Conservation (phyloP, 2,797 vertebrate genomes). For the Rhinogobio ventralis region DNA sequence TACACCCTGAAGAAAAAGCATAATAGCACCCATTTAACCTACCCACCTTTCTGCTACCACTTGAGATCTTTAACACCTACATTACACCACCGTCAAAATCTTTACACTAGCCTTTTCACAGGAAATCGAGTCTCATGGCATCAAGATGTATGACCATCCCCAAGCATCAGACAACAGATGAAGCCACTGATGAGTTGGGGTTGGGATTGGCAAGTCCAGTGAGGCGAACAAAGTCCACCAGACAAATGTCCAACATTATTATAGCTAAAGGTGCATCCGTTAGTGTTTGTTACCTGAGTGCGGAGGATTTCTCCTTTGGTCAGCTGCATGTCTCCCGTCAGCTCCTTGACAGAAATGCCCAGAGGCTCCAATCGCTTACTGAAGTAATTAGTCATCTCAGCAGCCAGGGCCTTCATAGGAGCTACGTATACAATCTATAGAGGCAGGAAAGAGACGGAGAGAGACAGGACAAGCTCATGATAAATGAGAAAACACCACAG, state of each 20-base stretch:
- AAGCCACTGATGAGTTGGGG: neutral
- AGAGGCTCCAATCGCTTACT: conserved; percentile 94
- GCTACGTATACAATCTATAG: conserved; percentile 95
- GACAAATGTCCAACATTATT: neutral
- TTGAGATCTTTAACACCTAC: neutral
- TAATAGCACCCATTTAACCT: neutral
- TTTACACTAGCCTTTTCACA: neutral
- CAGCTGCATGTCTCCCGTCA: conserved; percentile 99
- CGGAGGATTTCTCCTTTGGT: conserved; percentile 96
- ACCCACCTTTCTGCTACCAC: neutral
- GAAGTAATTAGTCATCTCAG: conserved; percentile 99
- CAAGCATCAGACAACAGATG: conserved; percentile 19
- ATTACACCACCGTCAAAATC: neutral
- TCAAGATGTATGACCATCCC: conserved; percentile 1
- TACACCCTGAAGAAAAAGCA: neutral
- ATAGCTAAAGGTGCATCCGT: conserved; percentile 9
- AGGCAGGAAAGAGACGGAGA: neutral
- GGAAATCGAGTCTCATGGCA: neutral
- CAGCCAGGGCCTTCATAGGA: conserved; percentile 99
- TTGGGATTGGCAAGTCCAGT: conserved; percentile 13
- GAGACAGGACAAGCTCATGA: conserved; percentile 69
- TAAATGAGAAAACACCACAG: conserved; percentile 83
- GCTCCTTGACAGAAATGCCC: conserved; percentile 91
- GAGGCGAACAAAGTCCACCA: neutral
- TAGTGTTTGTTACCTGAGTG: conserved; percentile 82